Percentiles rank a stretch among this genome's conserved stretches.
phyloP scores from a whole-genome alignment of 2,797 vertebrate species.

The Dicrostonyx torquatus region DNA sequence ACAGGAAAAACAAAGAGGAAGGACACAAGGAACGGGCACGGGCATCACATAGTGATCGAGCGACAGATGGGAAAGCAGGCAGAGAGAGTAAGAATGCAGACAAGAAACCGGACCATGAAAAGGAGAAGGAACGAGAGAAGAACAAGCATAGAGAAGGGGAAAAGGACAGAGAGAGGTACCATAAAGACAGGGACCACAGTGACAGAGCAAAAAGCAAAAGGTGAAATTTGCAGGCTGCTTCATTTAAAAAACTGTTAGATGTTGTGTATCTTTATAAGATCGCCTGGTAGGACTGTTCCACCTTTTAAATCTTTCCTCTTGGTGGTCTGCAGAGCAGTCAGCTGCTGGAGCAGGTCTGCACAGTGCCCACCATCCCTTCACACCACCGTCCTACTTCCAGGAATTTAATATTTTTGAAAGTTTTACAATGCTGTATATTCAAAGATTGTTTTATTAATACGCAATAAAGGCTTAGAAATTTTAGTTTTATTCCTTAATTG shows the following conservation, averaged over 20 bases:
- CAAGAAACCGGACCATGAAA: constrained; percentile 88
- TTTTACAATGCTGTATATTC: constrained; percentile 89
- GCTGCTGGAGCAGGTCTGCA: constrained; percentile 82
- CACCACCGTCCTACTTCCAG: constrained; percentile 84
- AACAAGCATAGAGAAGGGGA: constrained; percentile 88
- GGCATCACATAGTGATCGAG: constrained; percentile 86
- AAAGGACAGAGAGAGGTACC: constrained; percentile 90
- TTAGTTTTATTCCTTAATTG: constrained; percentile 86
- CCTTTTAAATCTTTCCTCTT: constrained; percentile 82
- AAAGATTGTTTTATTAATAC: constrained; percentile 89
- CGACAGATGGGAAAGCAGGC: constrained; percentile 87
- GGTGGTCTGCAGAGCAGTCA: constrained; percentile 85
- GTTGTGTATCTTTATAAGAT: constrained; percentile 73
- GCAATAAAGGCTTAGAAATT: constrained; percentile 88
- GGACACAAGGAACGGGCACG: constrained; percentile 87
- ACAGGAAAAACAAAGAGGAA: constrained; percentile 88
- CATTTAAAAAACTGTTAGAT: constrained; percentile 80
- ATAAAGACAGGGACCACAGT: constrained; percentile 87
- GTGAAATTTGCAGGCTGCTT: constrained; percentile 83
- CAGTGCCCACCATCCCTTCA: constrained; percentile 83
- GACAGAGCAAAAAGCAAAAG: constrained; percentile 89
- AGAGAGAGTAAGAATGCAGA: constrained; percentile 89
- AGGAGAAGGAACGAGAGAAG: constrained; percentile 87
- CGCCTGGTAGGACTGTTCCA: constrained; percentile 87
- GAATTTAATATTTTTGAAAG: constrained; percentile 87